Conservation (phyloP, 2,113 vertebrate species). For the Apodemus speciosus region DNA sequence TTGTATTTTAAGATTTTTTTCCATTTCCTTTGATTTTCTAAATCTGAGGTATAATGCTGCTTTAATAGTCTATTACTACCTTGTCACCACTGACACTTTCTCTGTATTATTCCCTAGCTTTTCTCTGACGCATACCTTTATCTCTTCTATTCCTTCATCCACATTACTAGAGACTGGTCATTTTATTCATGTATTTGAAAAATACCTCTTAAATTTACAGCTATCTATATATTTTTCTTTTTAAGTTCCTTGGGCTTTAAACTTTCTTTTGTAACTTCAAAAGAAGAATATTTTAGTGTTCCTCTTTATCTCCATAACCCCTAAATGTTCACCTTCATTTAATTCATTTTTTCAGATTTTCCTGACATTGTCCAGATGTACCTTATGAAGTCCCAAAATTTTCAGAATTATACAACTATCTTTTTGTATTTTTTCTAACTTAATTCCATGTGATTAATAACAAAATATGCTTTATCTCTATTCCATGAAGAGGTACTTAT, state of each 20-base stretch:
- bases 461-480: not conserved
- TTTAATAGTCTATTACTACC: not conserved
- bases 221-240: slow-evolving; percentile 15
- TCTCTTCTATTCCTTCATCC: not conserved
- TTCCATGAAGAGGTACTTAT: not conserved
- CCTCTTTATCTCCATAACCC: not conserved
- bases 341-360: slow-evolving; percentile 23
- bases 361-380: slow-evolving; percentile 20
- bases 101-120: not conserved
- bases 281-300: not conserved
- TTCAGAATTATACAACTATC: slow-evolving; percentile 2
- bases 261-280: slow-evolving; percentile 28
- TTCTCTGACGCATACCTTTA: not conserved
- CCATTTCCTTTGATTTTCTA: slow-evolving; percentile 7
- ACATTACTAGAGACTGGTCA: not conserved
- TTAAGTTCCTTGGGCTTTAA: not conserved
- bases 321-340: slow-evolving; percentile 33
- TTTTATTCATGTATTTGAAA: slow-evolving; percentile 40
- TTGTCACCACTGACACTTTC: not conserved
- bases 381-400: slow-evolving; percentile 41
- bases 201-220: not conserved
- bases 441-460: not conserved
- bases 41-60: not conserved
- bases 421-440: slow-evolving; percentile 28
- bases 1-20: not conserved